phyloP scores from a whole-genome alignment of 2,797 vertebrate species.

The Lacerta viridis region DNA sequence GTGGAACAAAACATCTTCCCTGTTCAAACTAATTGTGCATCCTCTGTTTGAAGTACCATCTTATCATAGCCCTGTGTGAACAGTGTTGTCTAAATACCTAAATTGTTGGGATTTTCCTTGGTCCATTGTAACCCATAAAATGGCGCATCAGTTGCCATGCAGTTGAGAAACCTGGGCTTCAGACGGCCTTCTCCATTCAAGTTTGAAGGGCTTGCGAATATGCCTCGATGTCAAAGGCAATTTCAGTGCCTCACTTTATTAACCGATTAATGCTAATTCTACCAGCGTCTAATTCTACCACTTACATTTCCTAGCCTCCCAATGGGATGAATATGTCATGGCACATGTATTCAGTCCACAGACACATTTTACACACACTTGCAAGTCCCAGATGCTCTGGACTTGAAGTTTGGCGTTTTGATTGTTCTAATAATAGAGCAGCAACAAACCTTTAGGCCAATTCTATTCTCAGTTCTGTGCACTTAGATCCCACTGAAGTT shows the following conservation, averaged over 20 bases:
- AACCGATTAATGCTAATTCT: background rate
- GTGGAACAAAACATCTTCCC: background rate
- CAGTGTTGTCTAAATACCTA: background rate
- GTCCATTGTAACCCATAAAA: background rate
- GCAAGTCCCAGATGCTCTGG: background rate
- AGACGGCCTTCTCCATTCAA: background rate
- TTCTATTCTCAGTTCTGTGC: slow-evolving; percentile 1
- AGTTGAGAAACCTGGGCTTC: background rate
- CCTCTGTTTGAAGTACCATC: background rate
- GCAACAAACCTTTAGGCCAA: slow-evolving; percentile 9
- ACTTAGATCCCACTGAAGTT: slow-evolving; percentile 9
- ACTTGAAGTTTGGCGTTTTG: background rate
- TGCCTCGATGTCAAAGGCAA: background rate
- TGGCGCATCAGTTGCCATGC: background rate
- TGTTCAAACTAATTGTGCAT: background rate
- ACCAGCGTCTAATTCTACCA: background rate
- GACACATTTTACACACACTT: background rate
- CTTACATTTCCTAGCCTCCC: background rate
- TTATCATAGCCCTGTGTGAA: background rate
- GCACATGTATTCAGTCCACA: background rate
- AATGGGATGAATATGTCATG: background rate
- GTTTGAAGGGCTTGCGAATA: background rate
- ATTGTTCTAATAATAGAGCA: slow-evolving; percentile 25
- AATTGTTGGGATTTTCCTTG: background rate
- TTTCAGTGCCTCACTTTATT: background rate